A percentile compares a stretch with the other conserved stretches of the same genome.
Conservation (phyloP, 2,797 vertebrate genomes). For the Eulemur rubriventer region DNA sequence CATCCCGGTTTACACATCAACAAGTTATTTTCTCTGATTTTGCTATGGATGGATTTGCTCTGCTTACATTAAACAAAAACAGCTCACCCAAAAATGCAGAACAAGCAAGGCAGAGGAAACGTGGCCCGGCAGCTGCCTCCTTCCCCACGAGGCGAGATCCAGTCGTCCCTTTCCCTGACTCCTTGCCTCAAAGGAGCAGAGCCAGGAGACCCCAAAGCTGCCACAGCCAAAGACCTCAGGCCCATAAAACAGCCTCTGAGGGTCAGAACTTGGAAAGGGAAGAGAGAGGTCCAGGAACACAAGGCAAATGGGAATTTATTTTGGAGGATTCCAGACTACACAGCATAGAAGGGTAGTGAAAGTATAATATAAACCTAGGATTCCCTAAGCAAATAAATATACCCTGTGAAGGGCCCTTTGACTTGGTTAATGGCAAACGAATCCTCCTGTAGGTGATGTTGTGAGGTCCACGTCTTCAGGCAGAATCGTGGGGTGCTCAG, state of each 20-base stretch:
- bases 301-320: background rate
- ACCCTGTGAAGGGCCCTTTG: background rate
- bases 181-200: background rate
- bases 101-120: slow-evolving; percentile 51
- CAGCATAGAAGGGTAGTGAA: background rate
- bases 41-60: slow-evolving; percentile 76
- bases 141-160: background rate
- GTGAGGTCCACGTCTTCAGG: background rate
- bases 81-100: slow-evolving; percentile 69
- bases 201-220: background rate
- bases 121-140: slow-evolving; percentile 45
- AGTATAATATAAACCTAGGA: background rate
- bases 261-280: background rate
- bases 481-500: background rate
- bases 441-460: accelerated
- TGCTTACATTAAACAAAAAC: slow-evolving; percentile 82
- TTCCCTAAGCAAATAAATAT: background rate
- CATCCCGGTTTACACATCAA: slow-evolving; percentile 73
- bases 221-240: background rate
- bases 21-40: slow-evolving; percentile 78
- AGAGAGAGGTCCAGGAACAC: background rate
- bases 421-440: background rate
- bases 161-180: slow-evolving; percentile 33
- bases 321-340: slow-evolving; percentile 30
- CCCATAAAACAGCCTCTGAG: accelerated